Conservation (phyloP, 2,113 vertebrate genomes). For the Ivindomyrus marchei region DNA sequence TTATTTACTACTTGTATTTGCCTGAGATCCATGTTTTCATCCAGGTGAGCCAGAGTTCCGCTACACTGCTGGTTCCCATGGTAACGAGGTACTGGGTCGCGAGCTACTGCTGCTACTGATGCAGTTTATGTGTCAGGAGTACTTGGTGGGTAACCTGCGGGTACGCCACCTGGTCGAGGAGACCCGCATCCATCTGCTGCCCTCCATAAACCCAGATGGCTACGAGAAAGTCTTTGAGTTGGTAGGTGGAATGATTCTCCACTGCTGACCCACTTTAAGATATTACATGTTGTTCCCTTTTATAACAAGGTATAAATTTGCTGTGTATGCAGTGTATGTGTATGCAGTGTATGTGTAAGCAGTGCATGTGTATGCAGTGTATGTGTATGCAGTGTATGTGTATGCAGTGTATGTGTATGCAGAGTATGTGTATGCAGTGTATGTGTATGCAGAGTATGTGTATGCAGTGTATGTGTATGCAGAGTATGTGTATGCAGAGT, state of each 20-base stretch:
- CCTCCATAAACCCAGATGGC: conserved; percentile 88
- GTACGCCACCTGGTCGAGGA: conserved; percentile 78
- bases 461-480: too few relatives aligned
- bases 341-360: too few relatives aligned
- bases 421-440: too few relatives aligned
- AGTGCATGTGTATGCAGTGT: too few relatives aligned
- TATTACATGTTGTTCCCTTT: neutral
- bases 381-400: too few relatives aligned
- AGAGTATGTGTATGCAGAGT: too few relatives aligned
- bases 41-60: conserved; percentile 92
- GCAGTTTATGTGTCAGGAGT: conserved; percentile 95
- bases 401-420: too few relatives aligned
- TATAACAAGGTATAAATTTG: neutral
- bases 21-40: neutral
- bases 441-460: too few relatives aligned
- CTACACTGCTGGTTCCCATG: conserved; percentile 88
- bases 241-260: conserved; percentile 58
- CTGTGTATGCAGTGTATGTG: neutral
- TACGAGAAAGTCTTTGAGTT: conserved; percentile 83
- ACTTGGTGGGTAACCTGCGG: conserved; percentile 73
- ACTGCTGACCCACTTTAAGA: neutral
- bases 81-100: conserved; percentile 88
- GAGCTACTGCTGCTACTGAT: conserved; percentile 85
- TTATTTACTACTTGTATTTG: neutral
- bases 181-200: conserved; percentile 88